A percentile compares a stretch with the other conserved stretches of the same genome.
These are phyloP conservation scores for Ochropleura leucogaster DNA, from an alignment of 2,888 invertebrate genomes.

Conservation along the genomic window DNA sequence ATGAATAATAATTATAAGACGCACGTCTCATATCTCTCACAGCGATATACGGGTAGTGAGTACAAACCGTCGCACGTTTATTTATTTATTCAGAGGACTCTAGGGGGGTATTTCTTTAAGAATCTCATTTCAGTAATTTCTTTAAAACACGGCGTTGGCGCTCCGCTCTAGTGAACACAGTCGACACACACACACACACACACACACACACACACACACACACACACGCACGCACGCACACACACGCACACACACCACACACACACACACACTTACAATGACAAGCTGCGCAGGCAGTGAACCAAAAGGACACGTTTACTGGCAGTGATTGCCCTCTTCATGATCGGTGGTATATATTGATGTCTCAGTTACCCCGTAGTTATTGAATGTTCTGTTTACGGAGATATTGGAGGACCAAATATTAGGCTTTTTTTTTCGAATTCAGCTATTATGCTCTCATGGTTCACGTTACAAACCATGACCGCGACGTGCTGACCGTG, in stretches of 20 bases:
- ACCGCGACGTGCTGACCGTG: too few species aligned
- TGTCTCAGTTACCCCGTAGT: neutral
- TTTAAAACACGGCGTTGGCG: too few species aligned
- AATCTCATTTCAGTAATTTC: too few species aligned
- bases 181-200: too few species aligned
- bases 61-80: slow-evolving; percentile 2
- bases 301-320: neutral
- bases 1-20: slow-evolving; percentile 7
- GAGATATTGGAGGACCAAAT: neutral
- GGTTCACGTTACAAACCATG: too few species aligned
- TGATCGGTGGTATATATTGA: neutral
- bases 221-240: too few species aligned
- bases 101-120: neutral
- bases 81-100: neutral
- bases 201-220: too few species aligned
- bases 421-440: neutral
- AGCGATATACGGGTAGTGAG: neutral
- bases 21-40: slow-evolving; percentile 3
- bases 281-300: neutral
- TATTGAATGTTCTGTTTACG: neutral
- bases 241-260: too few species aligned
- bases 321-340: neutral
- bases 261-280: too few species aligned
- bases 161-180: neutral
- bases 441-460: too few species aligned